A percentile compares a stretch with the other conserved stretches of the same genome.
phyloP scores from a whole-genome alignment of 2,113 vertebrate genomes.

The Pavo muticus region DNA sequence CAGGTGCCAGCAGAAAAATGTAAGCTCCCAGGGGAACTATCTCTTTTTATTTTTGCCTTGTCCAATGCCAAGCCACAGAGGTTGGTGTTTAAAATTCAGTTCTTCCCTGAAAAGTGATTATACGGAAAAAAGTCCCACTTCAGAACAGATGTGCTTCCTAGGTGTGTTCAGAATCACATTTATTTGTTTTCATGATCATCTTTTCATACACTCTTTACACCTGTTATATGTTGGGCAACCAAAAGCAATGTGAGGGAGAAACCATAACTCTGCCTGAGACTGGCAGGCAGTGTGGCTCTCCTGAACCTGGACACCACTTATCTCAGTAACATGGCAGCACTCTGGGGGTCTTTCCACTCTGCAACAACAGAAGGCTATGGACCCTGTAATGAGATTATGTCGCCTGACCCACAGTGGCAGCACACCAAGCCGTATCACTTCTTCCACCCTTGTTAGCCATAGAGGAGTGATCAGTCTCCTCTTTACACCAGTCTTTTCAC shows the following conservation, averaged over 20 bases:
- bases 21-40: background rate
- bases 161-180: background rate
- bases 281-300: background rate
- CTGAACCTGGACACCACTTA: background rate
- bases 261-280: background rate
- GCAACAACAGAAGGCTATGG: background rate
- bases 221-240: background rate
- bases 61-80: background rate
- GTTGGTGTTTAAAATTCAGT: conserved; percentile 1
- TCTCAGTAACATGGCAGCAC: background rate
- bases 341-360: background rate
- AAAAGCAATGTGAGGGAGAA: background rate
- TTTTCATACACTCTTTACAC: background rate
- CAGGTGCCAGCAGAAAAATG: conserved; percentile 55
- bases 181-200: background rate
- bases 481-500: background rate
- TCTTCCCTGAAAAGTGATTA: background rate
- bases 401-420: background rate
- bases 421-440: background rate
- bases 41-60: conserved; percentile 37
- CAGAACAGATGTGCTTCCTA: conserved; percentile 10
- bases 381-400: background rate
- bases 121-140: background rate
- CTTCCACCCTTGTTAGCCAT: background rate
- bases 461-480: background rate